Percentiles rank a stretch among this genome's conserved stretches.
phyloP scores from a whole-genome alignment of 2,797 vertebrate species.

The Clarias pachynema region DNA sequence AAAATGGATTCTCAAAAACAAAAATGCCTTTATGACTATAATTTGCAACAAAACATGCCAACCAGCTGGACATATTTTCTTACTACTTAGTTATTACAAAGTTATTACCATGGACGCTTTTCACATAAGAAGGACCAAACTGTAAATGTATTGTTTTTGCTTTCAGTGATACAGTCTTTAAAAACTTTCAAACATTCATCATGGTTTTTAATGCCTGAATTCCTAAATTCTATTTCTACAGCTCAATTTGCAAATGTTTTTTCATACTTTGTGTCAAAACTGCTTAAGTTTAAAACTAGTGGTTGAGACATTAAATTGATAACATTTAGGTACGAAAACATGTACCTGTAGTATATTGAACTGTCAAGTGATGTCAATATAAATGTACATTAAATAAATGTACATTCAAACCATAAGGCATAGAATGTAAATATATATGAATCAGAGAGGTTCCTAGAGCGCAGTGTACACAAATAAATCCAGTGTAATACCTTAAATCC shows the following conservation, averaged over 20 bases:
- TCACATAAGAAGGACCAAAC: not conserved
- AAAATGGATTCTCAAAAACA: not conserved
- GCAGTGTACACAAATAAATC: not conserved
- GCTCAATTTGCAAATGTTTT: not conserved
- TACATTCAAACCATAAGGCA: not conserved
- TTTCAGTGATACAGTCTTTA: not conserved
- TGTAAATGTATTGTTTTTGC: not conserved
- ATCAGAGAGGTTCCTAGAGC: not conserved
- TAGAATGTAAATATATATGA: not conserved
- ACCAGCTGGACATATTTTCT: not conserved
- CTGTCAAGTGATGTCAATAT: not conserved
- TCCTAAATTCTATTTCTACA: not conserved
- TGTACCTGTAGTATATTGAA: not conserved
- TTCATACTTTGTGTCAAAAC: not conserved
- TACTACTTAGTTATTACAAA: not conserved
- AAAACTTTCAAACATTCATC: not conserved
- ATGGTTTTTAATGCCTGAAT: not conserved
- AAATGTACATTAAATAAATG: not conserved
- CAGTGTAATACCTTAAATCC: not conserved
- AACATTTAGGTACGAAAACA: not conserved
- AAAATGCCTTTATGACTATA: not conserved
- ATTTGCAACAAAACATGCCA: not conserved
- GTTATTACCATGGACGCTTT: not conserved
- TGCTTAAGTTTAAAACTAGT: not conserved
- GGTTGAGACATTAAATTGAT: not conserved